These are phyloP conservation scores for Onychostruthus taczanowskii DNA, from an alignment of 2,113 vertebrate species.

Conservation along the genomic window DNA sequence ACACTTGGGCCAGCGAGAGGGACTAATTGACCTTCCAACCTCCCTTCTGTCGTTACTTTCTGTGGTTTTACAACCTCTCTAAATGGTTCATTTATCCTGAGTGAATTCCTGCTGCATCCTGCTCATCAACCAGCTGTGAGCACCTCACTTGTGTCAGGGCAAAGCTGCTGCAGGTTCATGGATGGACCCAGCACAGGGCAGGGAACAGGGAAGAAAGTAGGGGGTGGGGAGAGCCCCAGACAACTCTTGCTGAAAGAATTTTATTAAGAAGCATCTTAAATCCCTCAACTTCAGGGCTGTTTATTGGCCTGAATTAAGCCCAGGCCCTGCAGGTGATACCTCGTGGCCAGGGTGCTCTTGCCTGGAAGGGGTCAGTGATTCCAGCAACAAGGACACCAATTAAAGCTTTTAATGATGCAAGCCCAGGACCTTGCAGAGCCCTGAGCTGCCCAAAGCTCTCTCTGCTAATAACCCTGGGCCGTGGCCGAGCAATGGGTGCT, in stretches of 20 bases:
- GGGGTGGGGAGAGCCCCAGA: neutral
- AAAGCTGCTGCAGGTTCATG: neutral
- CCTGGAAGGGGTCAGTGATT: neutral
- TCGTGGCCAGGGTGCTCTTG: neutral
- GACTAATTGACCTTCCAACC: neutral
- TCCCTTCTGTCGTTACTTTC: neutral
- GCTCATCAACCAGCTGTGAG: neutral
- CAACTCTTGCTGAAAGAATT: neutral
- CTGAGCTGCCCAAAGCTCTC: neutral
- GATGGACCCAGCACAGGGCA: accelerated
- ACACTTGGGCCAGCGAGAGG: neutral
- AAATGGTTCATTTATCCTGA: neutral
- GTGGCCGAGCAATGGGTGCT: accelerated
- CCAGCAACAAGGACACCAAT: conserved; percentile 13
- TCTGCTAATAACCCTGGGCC: neutral
- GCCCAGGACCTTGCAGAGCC: neutral
- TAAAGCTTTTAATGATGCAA: conserved; percentile 21
- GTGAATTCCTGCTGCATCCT: neutral
- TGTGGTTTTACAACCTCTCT: neutral
- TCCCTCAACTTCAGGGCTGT: neutral
- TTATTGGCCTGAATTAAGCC: neutral
- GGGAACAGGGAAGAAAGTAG: neutral
- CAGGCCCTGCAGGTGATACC: neutral
- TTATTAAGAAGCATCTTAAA: neutral
- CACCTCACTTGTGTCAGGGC: neutral